Conservation (phyloP, 2,888 invertebrate genomes). For the Acheta domesticus region DNA sequence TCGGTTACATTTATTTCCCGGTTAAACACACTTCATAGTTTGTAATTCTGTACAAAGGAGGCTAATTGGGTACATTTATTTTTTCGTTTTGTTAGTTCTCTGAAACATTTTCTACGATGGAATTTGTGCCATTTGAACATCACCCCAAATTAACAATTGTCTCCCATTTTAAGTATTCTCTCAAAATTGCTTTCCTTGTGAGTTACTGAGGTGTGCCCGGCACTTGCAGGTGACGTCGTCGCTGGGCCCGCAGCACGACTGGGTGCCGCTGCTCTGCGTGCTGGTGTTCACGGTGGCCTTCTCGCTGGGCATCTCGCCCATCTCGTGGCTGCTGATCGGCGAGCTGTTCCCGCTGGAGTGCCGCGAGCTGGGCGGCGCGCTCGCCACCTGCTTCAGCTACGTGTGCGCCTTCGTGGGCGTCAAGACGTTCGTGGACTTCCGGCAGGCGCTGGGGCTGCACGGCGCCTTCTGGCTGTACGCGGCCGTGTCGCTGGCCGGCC, state of each 20-base stretch:
- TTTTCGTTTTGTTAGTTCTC: too few relatives aligned
- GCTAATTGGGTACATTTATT: too few relatives aligned
- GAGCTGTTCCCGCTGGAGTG: constrained; percentile 80
- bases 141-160: too few relatives aligned
- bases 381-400: constrained; percentile 83
- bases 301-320: constrained; percentile 83
- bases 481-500: constrained; percentile 72
- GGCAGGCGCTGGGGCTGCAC: constrained; percentile 68
- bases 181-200: too few relatives aligned
- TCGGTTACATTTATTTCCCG: too few relatives aligned
- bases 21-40: too few relatives aligned
- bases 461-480: constrained; percentile 89
- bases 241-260: constrained; percentile 59
- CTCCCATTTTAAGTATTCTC: too few relatives aligned
- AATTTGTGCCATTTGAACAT: too few relatives aligned
- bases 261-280: constrained; percentile 80
- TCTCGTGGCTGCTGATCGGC: constrained; percentile 79
- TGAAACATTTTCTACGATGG: too few relatives aligned
- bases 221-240: background rate
- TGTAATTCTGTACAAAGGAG: too few relatives aligned
- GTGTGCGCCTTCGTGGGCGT: constrained; percentile 82
- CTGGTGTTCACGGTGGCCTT: constrained; percentile 81
- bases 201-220: too few relatives aligned
- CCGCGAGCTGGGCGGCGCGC: constrained; percentile 80
- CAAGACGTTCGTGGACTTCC: constrained; percentile 81